Base-by-base conservation (phyloP, 1,140 invertebrate genomes). In the Drosophila malerkotliana region DNA sequence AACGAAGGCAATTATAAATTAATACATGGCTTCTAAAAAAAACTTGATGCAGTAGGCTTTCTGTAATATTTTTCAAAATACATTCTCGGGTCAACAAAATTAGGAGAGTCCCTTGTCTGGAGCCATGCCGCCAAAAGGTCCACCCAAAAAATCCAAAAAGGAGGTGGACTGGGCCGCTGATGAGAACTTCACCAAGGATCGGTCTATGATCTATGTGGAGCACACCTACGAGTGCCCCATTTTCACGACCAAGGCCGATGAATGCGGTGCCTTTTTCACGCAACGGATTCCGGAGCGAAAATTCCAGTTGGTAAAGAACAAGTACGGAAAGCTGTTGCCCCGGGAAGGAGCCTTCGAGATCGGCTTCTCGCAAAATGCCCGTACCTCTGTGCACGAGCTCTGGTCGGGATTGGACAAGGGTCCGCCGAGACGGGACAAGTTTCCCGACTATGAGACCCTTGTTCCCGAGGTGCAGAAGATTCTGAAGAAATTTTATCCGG, bases 401-500 rank as follows among this genome's bases (percentile, higher is more conserved):
- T 91, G 90, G 90, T 82, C 79, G 4, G 90, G 90, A 0, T 1
- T 91, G 18, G 63, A 45, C 1, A 52, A 41, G 12, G 90, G 90
- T 5, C 90, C 90, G 0, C 90, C 90, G 12, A 74, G 90, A 0
- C 59, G 87, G 7, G 90, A 91, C 39, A 91, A 91, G 55, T 91
- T 91, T 45, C 90, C 90, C 4, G 1, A 61, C 9, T 91, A 59
- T 41, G 83, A 87, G 10, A 0, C 28, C 0, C 45, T 91, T 0
- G 53, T 91, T 1, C 74, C 84, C 4, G 78, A 89, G 32, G 72
- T 91, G 15, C 63, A 72, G 24, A 56, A 41, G 6, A 34, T 91
- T 0, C 61, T 91, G 6, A 91, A 80, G 56, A 91, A 91, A 55
- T 91, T 91, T 68, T 91, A 91, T 48, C 68, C 90, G 12, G 90